Evolutionary conservation across 2,888 invertebrate genomes (phyloP), one percentile per base, ranked within the genome.

Genomic region (Oeneis ivallda): DNA sequence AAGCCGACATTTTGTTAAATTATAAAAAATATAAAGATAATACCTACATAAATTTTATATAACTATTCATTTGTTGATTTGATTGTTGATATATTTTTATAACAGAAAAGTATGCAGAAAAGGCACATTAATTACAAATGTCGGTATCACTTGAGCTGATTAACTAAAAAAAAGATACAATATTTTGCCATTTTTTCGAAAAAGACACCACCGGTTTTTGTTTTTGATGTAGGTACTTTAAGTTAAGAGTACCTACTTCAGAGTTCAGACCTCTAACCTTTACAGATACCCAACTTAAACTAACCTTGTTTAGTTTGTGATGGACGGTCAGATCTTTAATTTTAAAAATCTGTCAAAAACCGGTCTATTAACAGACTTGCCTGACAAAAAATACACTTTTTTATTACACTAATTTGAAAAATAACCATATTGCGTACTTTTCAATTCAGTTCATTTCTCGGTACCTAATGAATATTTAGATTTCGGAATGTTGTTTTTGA

Each of bases 341-440:
- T 39, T 39, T 6, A 41, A 11, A 41, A 56, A 41, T 19, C 17
- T 26, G 41, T 56, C 39, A 19, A 19, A 19, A 56, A 56, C 56
- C 56, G 19, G 56, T 56, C 19, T 41, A 19, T 8, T 6, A 34
- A 37, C 26, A 26, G 26, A 11, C 26, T 19, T 11, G 41, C 56
- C 6, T 17, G 13, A 54, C 17, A 17, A 15, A 54, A 52, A 54
- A 15, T 43, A 9, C 17, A 3, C 5, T 56, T 56, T 56, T 56
- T 41, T 56, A 56, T 26, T 56, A 19, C 39, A 41, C 8, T 39
- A 5, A 56, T 56, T 56, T 13, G 37, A 53, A 56, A 19, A 19
- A 7, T 19, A 39, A 39, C 17, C 7, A 54, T 54, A 1, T 54
- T 54, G 54, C 17, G 11, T 15, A 54, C 19, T 15, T 8, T 34